These are phyloP conservation scores for Pleuronectes platessa DNA, from an alignment of 2,113 vertebrate species.

Conservation along the genomic window DNA sequence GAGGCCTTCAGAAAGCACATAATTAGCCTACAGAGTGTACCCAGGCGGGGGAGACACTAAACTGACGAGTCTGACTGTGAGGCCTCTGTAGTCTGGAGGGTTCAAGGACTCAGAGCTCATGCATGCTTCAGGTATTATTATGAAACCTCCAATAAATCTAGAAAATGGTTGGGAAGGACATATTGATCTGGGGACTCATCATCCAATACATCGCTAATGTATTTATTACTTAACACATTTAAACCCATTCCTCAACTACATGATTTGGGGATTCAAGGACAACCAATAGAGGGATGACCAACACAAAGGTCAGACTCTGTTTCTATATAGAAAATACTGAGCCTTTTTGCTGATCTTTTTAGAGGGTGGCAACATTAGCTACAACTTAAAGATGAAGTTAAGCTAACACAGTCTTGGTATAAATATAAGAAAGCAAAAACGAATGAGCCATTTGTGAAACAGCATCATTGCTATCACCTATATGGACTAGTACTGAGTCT, in stretches of 20 bases:
- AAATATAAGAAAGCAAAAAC: background rate
- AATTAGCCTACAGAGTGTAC: constrained; percentile 53
- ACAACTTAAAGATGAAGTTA: background rate
- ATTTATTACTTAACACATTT: constrained; percentile 63
- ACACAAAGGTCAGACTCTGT: background rate
- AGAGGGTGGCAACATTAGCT: background rate
- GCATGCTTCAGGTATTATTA: constrained; percentile 60
- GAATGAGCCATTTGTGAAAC: background rate
- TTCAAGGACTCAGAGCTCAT: constrained; percentile 65
- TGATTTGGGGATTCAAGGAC: constrained; percentile 1
- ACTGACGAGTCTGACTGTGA: constrained; percentile 34
- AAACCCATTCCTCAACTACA: constrained; percentile 32
- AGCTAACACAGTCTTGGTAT: too few relatives aligned
- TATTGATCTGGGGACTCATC: constrained; percentile 66
- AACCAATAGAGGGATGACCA: background rate
- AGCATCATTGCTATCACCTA: background rate
- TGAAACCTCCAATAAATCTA: constrained; percentile 58
- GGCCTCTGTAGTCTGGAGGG: constrained; percentile 35
- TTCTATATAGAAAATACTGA: too few relatives aligned
- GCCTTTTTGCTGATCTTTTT: background rate
- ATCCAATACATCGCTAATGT: constrained; percentile 64
- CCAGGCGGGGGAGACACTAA: constrained; percentile 42
- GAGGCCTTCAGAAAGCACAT: constrained; percentile 44
- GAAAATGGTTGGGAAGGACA: constrained; percentile 68
- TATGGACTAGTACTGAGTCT: background rate